Evolutionary conservation across 1,140 invertebrate species (phyloP).

Genomic region (Ridgeia piscesae): DNA sequence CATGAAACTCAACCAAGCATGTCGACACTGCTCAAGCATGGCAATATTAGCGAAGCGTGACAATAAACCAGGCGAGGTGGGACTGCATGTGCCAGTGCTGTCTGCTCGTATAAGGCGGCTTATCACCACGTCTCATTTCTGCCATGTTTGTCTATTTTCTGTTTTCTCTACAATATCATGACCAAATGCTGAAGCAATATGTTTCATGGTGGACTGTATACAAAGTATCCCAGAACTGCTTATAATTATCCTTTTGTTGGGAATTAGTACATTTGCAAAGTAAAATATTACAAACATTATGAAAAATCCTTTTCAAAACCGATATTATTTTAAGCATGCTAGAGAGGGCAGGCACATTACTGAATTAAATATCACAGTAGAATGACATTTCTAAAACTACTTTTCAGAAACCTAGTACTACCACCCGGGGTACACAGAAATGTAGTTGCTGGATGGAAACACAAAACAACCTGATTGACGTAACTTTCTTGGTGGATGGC

Average conservation of each 20-base stretch:
- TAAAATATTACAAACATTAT: background rate
- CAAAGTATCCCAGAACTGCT: background rate
- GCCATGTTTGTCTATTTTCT: background rate
- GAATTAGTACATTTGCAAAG: background rate
- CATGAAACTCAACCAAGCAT: background rate
- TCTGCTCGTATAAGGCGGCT: background rate
- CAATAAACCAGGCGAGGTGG: background rate
- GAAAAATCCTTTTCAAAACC: background rate
- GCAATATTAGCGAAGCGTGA: background rate
- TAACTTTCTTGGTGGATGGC: no score
- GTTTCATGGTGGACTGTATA: background rate
- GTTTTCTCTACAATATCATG: background rate
- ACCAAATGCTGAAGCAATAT: background rate
- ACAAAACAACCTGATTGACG: no score
- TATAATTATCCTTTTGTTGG: background rate
- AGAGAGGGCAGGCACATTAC: no score
- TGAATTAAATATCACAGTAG: no score
- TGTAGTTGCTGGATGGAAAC: no score
- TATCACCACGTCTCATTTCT: background rate
- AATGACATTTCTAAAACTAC: no score
- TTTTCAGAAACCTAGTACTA: no score
- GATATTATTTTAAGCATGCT: background rate
- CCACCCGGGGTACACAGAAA: no score
- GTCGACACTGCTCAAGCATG: background rate
- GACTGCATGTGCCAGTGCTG: background rate